Evolutionary conservation across 1,140 invertebrate genomes (phyloP), one percentile per base, ranked within the genome.

Genomic region (Planococcus citri): DNA sequence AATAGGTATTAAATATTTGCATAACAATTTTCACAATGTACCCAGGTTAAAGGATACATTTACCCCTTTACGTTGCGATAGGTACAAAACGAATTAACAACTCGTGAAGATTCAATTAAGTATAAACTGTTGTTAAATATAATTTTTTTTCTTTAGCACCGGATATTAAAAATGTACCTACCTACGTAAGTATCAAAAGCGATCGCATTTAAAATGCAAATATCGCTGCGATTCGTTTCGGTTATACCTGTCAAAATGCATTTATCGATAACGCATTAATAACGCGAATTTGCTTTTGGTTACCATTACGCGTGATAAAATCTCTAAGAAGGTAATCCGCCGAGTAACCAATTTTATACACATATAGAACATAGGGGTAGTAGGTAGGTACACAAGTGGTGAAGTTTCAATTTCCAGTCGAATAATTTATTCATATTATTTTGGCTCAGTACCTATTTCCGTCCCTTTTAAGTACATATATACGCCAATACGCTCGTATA

Each of bases 231-330:
- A 51, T 51, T 51, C 41, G 41, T 14, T 51, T 51, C 41, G 41
- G 41, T 51, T 51, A 51, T 51, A 51, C 41, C 41, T 51, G 41
- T 51, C 41, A 51, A 51, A 51, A 51, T 51, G 41, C 41, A 51
- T 51, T 51, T 51, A 51, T 51, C 41, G 41, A 51, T 51, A 51
- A 9, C 41, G 41, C 41, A 51, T 51, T 51, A 51, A 51, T 51
- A 51, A 51, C 41, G 41, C 41, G 41, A 14, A 33, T 33, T 33
- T 33, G 29, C 41, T 20, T 51, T 51, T 17, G 41, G 41, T 20
- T 51, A 20, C 41, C n/a, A 51, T 51, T 51, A 51, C 41, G 41
- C 41, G 41, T 20, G 41, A 51, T 51, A 51, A 51, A 51, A 51
- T 51, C 41, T 51, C n/a, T 20, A 33, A 33, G 29, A 33, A 33